Evolutionary conservation across 2,797 vertebrate species (phyloP), one percentile per base, ranked within the genome.

Genomic region (Eupleurogrammus muticus): DNA sequence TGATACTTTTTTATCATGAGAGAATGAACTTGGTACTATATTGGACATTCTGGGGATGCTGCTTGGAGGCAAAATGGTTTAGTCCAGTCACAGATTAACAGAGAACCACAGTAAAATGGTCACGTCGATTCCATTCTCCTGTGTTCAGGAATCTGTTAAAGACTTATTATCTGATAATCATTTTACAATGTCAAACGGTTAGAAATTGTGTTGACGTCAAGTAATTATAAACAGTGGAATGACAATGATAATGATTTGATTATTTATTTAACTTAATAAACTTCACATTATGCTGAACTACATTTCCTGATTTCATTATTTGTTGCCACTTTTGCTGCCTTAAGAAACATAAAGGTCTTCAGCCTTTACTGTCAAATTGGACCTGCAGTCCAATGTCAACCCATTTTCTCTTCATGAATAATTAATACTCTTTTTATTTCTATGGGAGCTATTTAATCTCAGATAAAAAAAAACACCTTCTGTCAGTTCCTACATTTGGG

Each of bases 381-480:
- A 82, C 71, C 59, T 66, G 62, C 66, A 79, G 84, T 79, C 79
- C 74, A 66, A 76, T 79, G 81, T 88, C 83, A 83, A 80, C 66
- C 70, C 70, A 78, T 89, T 90, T 85, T 70, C 16, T 1, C 53
- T 74, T 70, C 59, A 86, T 89, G 82, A 91, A 91, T 92, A 86
- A 85, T 90, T 74, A 85, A 93, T 87, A 24, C 6, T 48, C 34
- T 53, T 70, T 66, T 75, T 66, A 82, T 85, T 86, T 84, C 65
- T 20, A 63, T n/a, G 73, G 73, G 64, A 76, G 73, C 81, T 49
- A 81, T 82, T 91, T 86, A 81, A 87, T 86, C 73, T 80, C 47
- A 72, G 72, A 85, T 73, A 85, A 84, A 82, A 85, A 84, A n/a
- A 28, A 28, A 28, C 80, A 81, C 69, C 64, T 86, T 87, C 83